Evolutionary conservation across 2,888 invertebrate genomes (phyloP).

Genomic region (Limnephilus lunatus): DNA sequence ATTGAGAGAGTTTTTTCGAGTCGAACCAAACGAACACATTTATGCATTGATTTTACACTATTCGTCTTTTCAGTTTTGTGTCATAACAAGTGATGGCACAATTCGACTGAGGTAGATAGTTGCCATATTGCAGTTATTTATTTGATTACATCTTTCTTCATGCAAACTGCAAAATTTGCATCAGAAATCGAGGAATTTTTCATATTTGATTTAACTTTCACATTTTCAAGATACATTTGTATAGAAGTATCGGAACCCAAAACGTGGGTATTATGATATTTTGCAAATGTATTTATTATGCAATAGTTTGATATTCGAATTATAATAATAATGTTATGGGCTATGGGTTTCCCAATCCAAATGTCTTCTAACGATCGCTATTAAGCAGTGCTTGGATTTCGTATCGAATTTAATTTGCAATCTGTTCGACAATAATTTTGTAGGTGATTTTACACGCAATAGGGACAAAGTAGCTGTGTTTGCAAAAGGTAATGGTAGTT

Average conservation of each 20-base stretch:
- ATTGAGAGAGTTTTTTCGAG: too few species aligned
- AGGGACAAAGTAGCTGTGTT: conserved; percentile 20
- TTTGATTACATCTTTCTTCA: background rate
- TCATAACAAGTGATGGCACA: background rate
- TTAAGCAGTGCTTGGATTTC: background rate
- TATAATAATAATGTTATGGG: background rate
- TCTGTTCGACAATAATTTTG: background rate
- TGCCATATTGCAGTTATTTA: background rate
- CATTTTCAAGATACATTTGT: background rate
- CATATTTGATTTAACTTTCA: background rate
- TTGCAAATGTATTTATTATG: background rate
- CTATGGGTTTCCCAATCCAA: background rate
- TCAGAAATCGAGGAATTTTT: background rate
- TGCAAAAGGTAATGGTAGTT: conserved; percentile 22
- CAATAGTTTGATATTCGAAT: background rate
- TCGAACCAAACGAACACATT: too few species aligned
- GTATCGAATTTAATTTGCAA: background rate
- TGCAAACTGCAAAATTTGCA: background rate
- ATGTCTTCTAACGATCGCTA: background rate
- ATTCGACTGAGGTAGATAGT: background rate
- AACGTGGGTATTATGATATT: background rate
- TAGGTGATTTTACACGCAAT: background rate
- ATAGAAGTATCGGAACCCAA: background rate
- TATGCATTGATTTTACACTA: background rate
- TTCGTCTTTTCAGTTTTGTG: background rate